phyloP scores from a whole-genome alignment of 2,888 invertebrate genomes.

The Priocnemis perturbator region DNA sequence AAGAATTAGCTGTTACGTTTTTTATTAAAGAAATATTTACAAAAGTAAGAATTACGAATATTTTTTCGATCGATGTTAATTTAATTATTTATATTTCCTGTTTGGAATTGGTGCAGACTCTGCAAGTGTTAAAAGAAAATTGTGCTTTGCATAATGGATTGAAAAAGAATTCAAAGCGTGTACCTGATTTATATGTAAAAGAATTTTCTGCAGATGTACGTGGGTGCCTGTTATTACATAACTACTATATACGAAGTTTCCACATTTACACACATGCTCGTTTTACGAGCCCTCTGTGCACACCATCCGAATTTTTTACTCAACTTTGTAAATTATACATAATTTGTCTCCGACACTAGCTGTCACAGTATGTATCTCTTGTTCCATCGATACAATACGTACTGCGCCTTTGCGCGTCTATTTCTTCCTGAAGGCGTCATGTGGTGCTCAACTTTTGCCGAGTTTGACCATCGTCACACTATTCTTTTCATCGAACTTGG shows the following conservation, averaged over 20 bases:
- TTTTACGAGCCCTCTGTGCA: no score
- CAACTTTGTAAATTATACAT: no score
- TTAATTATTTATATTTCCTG: slow-evolving; percentile 58
- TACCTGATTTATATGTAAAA: slow-evolving; percentile 72
- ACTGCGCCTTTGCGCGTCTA: no score
- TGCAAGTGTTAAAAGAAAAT: slow-evolving; percentile 39
- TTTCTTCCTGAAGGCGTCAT: no score
- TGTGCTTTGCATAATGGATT: slow-evolving; percentile 52
- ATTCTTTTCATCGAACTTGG: no score
- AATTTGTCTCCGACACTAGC: no score
- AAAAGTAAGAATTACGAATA: slow-evolving; percentile 60
- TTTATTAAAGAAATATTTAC: slow-evolving; percentile 68
- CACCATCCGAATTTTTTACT: no score
- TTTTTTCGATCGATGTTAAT: slow-evolving; percentile 64
- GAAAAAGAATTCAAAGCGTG: slow-evolving; percentile 55
- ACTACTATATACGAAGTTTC: slow-evolving; percentile 6
- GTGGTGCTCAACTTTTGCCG: no score
- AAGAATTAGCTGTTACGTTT: slow-evolving; percentile 68
- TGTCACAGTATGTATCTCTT: no score
- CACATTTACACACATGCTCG: no score
- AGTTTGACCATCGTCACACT: no score
- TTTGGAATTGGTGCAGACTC: slow-evolving; percentile 50
- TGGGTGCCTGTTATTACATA: slow-evolving; percentile 15
- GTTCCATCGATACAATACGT: no score
- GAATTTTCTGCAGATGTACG: slow-evolving; percentile 52